Percentiles rank a stretch among this genome's conserved stretches.
Conservation (phyloP, 2,888 invertebrate genomes). For the Galeopsomyia nigrocyanea region DNA sequence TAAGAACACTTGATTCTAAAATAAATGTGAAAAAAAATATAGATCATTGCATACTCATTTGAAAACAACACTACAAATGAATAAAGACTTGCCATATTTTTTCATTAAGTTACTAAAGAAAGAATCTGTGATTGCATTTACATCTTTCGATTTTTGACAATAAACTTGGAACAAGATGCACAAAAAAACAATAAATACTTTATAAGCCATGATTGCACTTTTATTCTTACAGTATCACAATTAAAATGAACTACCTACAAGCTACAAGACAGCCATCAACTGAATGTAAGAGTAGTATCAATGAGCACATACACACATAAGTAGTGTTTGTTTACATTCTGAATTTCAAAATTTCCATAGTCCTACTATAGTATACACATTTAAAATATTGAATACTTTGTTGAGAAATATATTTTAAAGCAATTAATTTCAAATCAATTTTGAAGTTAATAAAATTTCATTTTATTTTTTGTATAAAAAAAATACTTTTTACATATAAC, state of each 20-base stretch:
- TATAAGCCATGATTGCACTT: constrained; percentile 5
- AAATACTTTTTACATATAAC: constrained; percentile 29
- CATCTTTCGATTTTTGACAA: constrained; percentile 19
- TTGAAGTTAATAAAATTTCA: constrained; percentile 1
- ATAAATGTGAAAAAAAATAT: constrained; percentile 4
- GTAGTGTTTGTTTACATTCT: constrained; percentile 41
- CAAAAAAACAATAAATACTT: constrained; percentile 20
- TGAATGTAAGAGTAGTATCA: background rate
- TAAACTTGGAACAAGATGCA: constrained; percentile 22
- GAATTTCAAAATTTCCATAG: background rate
- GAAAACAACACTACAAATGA: background rate
- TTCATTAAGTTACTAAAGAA: constrained; percentile 32
- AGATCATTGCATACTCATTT: background rate
- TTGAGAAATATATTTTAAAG: constrained; percentile 4
- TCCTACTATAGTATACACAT: constrained; percentile 1
- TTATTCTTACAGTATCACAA: background rate
- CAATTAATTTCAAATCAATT: constrained; percentile 7
- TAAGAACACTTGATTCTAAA: constrained; percentile 29
- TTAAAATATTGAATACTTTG: background rate
- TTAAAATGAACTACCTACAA: background rate
- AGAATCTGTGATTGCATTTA: background rate
- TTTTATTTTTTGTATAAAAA: constrained; percentile 28
- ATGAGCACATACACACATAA: background rate
- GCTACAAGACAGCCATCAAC: background rate
- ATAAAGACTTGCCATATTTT: constrained; percentile 44